Conservation (phyloP, 2,888 invertebrate genomes). For the Frankliniella fusca region DNA sequence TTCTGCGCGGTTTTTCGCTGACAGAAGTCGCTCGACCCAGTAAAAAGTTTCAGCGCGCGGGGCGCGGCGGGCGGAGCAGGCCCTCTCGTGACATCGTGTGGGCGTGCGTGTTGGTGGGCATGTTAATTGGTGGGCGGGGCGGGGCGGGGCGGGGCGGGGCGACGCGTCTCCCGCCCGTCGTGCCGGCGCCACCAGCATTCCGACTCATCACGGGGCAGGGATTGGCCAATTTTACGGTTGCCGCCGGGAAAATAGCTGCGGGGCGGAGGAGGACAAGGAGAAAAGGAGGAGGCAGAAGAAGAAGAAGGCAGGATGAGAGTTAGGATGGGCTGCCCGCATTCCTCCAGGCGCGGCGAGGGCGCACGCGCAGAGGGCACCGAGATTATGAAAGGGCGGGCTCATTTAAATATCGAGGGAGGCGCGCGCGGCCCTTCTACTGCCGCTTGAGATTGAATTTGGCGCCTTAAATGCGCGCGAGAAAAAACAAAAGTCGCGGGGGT, state of each 20-base stretch:
- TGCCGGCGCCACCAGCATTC: not conserved
- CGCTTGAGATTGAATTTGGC: conserved; percentile 11
- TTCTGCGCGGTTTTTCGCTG: no score
- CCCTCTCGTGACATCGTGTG: no score
- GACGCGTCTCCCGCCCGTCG: not conserved
- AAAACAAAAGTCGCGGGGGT: not conserved
- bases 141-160: conserved; percentile 5
- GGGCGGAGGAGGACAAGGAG: not conserved
- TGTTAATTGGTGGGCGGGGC: not conserved
- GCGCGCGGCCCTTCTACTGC: not conserved
- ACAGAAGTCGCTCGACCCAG: no score
- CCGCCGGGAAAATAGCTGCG: not conserved
- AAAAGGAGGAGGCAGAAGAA: not conserved
- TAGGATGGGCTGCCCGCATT: not conserved
- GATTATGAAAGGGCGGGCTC: not conserved
- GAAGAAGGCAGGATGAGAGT: not conserved
- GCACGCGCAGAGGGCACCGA: not conserved
- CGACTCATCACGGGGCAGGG: not conserved
- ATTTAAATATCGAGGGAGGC: conserved; percentile 22
- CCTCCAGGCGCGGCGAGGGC: not conserved
- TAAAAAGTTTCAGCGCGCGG: no score
- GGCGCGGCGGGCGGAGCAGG: not conserved
- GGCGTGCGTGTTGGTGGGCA: not conserved
- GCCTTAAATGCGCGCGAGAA: not conserved
- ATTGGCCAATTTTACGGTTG: conserved; percentile 11